Evolutionary conservation across 1,140 invertebrate genomes (phyloP).

Genomic region (Papilio machaon): DNA sequence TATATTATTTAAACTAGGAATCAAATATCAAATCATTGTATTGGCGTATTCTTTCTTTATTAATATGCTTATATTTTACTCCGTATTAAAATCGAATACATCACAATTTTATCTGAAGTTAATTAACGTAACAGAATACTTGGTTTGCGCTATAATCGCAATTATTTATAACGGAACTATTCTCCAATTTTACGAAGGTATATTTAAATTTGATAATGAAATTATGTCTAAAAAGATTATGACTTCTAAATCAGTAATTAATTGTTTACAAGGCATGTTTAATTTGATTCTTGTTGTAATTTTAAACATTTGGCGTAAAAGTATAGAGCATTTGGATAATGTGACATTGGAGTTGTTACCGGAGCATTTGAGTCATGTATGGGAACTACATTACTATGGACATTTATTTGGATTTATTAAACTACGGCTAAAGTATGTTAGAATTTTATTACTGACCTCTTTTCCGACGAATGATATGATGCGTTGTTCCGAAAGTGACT

Average conservation of each 20-base stretch:
- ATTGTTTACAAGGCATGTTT: slow-evolving; percentile 23
- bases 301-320: background rate
- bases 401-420: slow-evolving; percentile 40
- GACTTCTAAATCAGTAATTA: slow-evolving; percentile 17
- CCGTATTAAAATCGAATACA: slow-evolving; percentile 3
- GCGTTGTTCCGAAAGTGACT: background rate
- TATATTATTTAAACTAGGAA: slow-evolving; percentile 21
- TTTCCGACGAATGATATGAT: slow-evolving; percentile 6
- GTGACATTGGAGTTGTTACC: background rate
- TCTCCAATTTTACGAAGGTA: slow-evolving; percentile 32
- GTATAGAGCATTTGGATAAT: background rate
- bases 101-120: background rate
- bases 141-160: slow-evolving; percentile 26
- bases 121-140: slow-evolving; percentile 37
- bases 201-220: slow-evolving; percentile 41
- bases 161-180: slow-evolving; percentile 36
- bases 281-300: slow-evolving; percentile 13
- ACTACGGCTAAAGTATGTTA: slow-evolving; percentile 31
- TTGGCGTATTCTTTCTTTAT: slow-evolving; percentile 23
- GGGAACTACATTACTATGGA: slow-evolving; percentile 41
- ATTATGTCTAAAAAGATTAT: slow-evolving; percentile 25
- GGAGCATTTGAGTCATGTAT: background rate
- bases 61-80: slow-evolving; percentile 33
- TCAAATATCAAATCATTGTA: slow-evolving; percentile 23
- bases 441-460: slow-evolving; percentile 26